phyloP scores from a whole-genome alignment of 1,140 invertebrate genomes.

The Drosophila neocordata region DNA sequence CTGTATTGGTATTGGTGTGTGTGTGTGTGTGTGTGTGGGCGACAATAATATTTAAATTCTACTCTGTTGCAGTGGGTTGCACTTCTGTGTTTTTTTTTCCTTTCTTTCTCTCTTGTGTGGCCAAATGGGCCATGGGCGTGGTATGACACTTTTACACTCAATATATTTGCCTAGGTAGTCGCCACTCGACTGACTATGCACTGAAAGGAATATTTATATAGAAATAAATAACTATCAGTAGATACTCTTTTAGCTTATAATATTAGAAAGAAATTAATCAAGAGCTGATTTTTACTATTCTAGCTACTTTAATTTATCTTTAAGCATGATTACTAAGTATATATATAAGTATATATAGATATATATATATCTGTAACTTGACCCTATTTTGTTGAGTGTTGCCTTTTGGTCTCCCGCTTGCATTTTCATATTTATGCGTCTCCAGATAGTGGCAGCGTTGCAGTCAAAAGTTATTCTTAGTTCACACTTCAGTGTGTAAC shows the following conservation, averaged over 20 bases:
- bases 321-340: too few relatives aligned
- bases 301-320: too few relatives aligned
- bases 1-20: conserved; percentile 31
- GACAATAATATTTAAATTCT: conserved; percentile 81
- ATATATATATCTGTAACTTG: not conserved
- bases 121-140: conserved; percentile 54
- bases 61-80: conserved; percentile 43
- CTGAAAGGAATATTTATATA: not conserved
- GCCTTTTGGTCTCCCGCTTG: conserved; percentile 59
- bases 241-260: too few relatives aligned
- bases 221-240: not conserved
- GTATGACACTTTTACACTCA: conserved; percentile 66
- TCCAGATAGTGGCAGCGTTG: conserved; percentile 66
- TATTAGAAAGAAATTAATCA: too few relatives aligned
- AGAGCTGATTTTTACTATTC: not conserved
- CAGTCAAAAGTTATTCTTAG: conserved; percentile 74
- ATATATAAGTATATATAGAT: not conserved
- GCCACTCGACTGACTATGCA: conserved; percentile 40
- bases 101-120: conserved; percentile 4
- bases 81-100: conserved; percentile 9
- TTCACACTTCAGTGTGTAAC: conserved; percentile 43
- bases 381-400: conserved; percentile 37
- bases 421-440: conserved; percentile 80
- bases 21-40: conserved; percentile 36
- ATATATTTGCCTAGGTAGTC: conserved; percentile 65